phyloP scores from a whole-genome alignment of 2,888 invertebrate genomes.

The Odontomyia ornata region DNA sequence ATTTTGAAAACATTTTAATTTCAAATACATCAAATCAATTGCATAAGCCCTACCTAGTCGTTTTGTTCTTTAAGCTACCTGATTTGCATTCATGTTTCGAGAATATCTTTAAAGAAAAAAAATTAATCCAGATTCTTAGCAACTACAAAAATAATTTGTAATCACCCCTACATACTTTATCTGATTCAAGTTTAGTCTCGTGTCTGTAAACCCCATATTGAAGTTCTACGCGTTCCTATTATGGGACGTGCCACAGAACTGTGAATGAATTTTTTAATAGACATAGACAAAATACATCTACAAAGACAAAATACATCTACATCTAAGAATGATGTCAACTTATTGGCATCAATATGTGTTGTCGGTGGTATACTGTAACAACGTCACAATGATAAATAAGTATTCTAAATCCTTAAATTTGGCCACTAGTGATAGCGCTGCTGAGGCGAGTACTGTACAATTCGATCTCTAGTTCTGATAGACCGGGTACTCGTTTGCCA shows the following conservation, averaged over 20 bases:
- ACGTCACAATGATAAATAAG: conserved; percentile 79
- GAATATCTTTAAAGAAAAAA: too few relatives aligned
- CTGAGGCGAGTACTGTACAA: conserved; percentile 75
- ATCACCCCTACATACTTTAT: neutral
- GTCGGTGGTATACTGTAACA: conserved; percentile 80
- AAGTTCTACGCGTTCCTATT: conserved; percentile 84
- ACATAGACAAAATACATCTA: conserved; percentile 69
- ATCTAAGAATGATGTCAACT: conserved; percentile 73
- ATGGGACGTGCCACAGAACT: conserved; percentile 91
- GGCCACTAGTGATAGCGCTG: conserved; percentile 69
- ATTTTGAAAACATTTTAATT: neutral
- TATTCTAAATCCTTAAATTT: conserved; percentile 74
- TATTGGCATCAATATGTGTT: conserved; percentile 72
- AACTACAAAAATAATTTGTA: neutral
- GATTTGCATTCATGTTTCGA: too few relatives aligned
- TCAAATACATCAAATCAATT: neutral
- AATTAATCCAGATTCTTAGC: neutral
- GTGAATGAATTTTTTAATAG: conserved; percentile 78
- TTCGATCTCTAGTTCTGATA: conserved; percentile 90
- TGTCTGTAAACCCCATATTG: conserved; percentile 88
- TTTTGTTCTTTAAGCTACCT: too few relatives aligned
- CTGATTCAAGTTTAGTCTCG: conserved; percentile 71
- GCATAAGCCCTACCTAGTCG: neutral
- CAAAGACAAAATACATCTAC: conserved; percentile 86
- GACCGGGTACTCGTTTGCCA: conserved; percentile 72